These are phyloP conservation scores for Trinectes maculatus DNA, from an alignment of 2,113 vertebrate genomes.

Conservation along the genomic window DNA sequence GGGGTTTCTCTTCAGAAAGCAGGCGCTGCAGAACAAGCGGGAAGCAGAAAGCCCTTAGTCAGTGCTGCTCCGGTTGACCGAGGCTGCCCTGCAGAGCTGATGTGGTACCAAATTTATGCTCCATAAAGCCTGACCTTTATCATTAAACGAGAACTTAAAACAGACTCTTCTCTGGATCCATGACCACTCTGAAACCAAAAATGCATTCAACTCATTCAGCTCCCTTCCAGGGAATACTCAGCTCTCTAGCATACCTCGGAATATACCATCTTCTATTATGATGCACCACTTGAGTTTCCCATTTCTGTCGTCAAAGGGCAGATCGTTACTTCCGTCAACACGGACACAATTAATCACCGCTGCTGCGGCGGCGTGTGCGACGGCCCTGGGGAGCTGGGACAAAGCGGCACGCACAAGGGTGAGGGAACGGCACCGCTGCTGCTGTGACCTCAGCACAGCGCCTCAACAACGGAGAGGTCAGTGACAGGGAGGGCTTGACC, in stretches of 20 bases:
- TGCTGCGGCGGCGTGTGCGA: slow-evolving; percentile 42
- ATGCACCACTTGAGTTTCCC: slow-evolving; percentile 13
- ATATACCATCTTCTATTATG: background rate
- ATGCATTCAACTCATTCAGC: slow-evolving; percentile 25
- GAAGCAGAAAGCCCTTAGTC: slow-evolving; percentile 44
- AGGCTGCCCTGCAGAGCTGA: slow-evolving; percentile 49
- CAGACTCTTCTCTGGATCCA: slow-evolving; percentile 31
- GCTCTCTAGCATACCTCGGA: slow-evolving; percentile 1
- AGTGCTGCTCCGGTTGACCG: slow-evolving; percentile 38
- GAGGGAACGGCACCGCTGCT: slow-evolving; percentile 35
- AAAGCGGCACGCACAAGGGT: slow-evolving; percentile 44
- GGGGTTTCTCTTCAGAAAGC: slow-evolving; percentile 39
- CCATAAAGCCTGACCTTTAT: slow-evolving; percentile 58
- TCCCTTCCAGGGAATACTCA: slow-evolving; percentile 16
- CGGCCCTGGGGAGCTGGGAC: slow-evolving; percentile 36
- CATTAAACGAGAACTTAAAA: slow-evolving; percentile 50
- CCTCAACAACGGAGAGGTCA: slow-evolving; percentile 45
- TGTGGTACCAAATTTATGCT: slow-evolving; percentile 49
- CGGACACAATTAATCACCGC: slow-evolving; percentile 60
- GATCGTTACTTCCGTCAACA: slow-evolving; percentile 51
- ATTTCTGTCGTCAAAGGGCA: slow-evolving; percentile 24
- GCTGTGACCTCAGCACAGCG: slow-evolving; percentile 26
- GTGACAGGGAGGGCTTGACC: slow-evolving; percentile 50
- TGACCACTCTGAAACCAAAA: slow-evolving; percentile 25
- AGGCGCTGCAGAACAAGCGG: slow-evolving; percentile 34